Evolutionary conservation across 2,888 invertebrate genomes (phyloP).

Genomic region (Polymixis lichenea): DNA sequence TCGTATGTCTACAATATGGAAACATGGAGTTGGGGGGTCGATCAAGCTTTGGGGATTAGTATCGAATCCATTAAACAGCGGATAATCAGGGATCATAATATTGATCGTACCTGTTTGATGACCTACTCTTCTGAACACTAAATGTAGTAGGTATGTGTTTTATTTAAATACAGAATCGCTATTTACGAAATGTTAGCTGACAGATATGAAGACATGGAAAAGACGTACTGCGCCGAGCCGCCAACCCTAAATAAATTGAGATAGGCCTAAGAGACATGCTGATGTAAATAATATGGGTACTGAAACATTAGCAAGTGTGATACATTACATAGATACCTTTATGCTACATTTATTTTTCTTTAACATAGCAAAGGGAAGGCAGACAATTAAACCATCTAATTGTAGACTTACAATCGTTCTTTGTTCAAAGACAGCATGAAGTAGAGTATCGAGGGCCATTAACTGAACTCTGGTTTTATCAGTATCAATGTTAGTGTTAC

Average conservation of each 20-base stretch:
- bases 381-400: conserved; percentile 2
- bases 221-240: neutral
- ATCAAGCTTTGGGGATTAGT: neutral
- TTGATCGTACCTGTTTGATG: no score
- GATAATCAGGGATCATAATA: neutral
- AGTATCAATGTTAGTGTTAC: conserved; percentile 50
- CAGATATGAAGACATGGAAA: neutral
- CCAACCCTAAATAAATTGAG: conserved; percentile 10
- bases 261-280: neutral
- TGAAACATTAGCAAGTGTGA: neutral
- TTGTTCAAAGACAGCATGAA: conserved; percentile 15
- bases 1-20: neutral
- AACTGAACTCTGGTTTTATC: conserved; percentile 27
- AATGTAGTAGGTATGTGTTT: conserved; percentile 3
- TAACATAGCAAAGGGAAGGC: neutral
- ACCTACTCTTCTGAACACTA: neutral
- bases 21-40: neutral
- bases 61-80: neutral
- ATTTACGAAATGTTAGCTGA: neutral
- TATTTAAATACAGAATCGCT: neutral
- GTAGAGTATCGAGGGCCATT: conserved; percentile 19
- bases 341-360: neutral
- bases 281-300: neutral
- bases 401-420: conserved; percentile 4
- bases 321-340: no score